These are phyloP conservation scores for Idaea biselata DNA, from an alignment of 2,888 invertebrate species.

Conservation along the genomic window DNA sequence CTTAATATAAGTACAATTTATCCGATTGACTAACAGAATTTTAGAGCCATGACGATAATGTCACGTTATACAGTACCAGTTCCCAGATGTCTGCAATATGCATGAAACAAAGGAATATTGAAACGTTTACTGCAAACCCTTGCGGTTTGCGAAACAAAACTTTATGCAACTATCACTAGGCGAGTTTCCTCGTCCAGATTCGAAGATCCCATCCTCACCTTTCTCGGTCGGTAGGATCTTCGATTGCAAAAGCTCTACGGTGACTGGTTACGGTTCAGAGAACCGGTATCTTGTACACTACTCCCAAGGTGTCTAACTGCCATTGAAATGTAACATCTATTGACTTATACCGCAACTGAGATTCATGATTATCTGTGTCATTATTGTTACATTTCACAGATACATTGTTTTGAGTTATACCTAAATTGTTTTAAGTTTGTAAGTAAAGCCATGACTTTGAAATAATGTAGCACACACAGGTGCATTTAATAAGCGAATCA, in stretches of 20 bases:
- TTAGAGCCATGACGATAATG: neutral
- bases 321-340: conserved; percentile 54
- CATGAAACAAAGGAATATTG: conserved; percentile 60
- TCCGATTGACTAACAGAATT: neutral
- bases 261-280: conserved; percentile 45
- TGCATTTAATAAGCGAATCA: conserved; percentile 21
- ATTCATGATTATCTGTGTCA: conserved; percentile 4
- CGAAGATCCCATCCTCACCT: conserved; percentile 38
- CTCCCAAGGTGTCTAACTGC: conserved; percentile 57
- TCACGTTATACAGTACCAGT: neutral
- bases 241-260: conserved; percentile 43
- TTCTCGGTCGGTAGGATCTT: conserved; percentile 31
- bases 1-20: conserved; percentile 2
- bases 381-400: neutral
- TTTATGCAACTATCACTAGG: conserved; percentile 57
- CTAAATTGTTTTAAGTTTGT: neutral
- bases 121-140: conserved; percentile 55
- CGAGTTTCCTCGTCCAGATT: conserved; percentile 44
- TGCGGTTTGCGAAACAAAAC: conserved; percentile 60
- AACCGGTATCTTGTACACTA: conserved; percentile 56
- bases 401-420: neutral
- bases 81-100: conserved; percentile 35
- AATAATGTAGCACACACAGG: neutral
- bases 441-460: neutral
- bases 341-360: conserved; percentile 26